A percentile compares a stretch with the other conserved stretches of the same genome.
Evolutionary conservation across 1,140 invertebrate species (phyloP).

Genomic region (Drosophila santomea): DNA sequence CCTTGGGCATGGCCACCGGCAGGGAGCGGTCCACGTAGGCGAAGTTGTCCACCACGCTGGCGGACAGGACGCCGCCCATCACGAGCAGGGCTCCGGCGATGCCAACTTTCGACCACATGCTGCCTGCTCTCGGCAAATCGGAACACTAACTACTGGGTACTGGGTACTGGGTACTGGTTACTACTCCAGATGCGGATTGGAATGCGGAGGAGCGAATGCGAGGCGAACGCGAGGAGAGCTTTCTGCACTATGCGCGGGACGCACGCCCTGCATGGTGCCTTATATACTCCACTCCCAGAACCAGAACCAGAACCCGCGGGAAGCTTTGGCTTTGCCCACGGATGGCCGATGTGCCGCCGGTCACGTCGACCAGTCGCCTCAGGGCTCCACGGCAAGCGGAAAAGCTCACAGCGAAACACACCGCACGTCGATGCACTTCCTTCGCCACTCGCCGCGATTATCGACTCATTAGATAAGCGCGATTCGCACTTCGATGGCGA

Average conservation of each 20-base stretch:
- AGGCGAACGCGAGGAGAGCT: conserved; percentile 16
- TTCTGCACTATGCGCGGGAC: conserved; percentile 63
- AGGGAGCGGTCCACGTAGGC: conserved; percentile 71
- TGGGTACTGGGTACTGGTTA: too few species aligned
- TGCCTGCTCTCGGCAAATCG: conserved; percentile 1
- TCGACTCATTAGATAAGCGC: conserved; percentile 73
- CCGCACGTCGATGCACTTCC: conserved; percentile 58
- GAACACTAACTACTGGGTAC: background rate
- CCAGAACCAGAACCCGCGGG: conserved; percentile 18
- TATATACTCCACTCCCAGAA: conserved; percentile 46
- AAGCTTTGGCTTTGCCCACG: conserved; percentile 35
- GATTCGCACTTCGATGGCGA: conserved; percentile 45
- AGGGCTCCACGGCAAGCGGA: conserved; percentile 10
- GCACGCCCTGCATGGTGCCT: conserved; percentile 46
- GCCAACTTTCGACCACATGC: conserved; percentile 69
- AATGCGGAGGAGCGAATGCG: background rate
- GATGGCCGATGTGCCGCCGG: conserved; percentile 52
- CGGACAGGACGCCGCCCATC: conserved; percentile 54
- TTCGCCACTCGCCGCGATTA: conserved; percentile 45
- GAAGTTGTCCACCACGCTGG: conserved; percentile 68
- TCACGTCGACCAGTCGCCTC: conserved; percentile 63
- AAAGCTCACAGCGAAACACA: conserved; percentile 36
- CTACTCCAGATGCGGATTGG: background rate
- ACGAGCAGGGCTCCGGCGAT: conserved; percentile 57
- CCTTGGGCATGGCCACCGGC: conserved; percentile 63